A percentile compares a stretch with the other conserved stretches of the same genome.
Evolutionary conservation across 2,888 invertebrate species (phyloP).

Genomic region (Andricus quercusramuli): DNA sequence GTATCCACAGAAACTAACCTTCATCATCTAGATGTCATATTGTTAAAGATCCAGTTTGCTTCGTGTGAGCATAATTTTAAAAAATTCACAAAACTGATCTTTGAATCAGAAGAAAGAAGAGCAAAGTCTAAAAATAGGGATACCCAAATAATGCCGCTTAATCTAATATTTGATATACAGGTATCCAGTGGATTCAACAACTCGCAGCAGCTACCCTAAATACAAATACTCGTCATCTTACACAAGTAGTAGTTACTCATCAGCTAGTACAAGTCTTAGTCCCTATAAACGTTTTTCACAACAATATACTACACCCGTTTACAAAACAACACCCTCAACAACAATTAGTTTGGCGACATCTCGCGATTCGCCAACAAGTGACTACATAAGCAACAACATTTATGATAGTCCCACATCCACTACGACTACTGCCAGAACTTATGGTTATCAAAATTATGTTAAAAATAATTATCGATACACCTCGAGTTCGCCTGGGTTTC

Average conservation of each 20-base stretch:
- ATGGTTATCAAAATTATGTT: constrained; percentile 62
- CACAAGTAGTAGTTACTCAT: constrained; percentile 58
- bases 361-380: constrained; percentile 57
- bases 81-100: not conserved
- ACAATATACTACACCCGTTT: constrained; percentile 46
- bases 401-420: constrained; percentile 50
- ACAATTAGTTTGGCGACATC: constrained; percentile 65
- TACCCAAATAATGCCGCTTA: not conserved
- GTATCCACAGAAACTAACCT: too few relatives aligned
- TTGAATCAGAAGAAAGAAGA: not conserved
- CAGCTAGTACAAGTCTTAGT: constrained; percentile 58
- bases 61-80: too few relatives aligned
- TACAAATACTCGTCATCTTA: constrained; percentile 66
- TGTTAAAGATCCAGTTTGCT: too few relatives aligned
- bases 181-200: constrained; percentile 74
- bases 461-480: constrained; percentile 59
- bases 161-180: constrained; percentile 64
- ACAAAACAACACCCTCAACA: constrained; percentile 62
- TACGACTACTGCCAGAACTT: constrained; percentile 61
- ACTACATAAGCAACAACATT: constrained; percentile 54
- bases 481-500: constrained; percentile 54
- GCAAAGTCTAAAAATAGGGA: not conserved
- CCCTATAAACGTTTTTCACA: constrained; percentile 51
- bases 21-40: too few relatives aligned
- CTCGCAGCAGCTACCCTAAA: constrained; percentile 70